Conservation (phyloP, 1,140 invertebrate species). For the Panagrolaimus sp. region DNA sequence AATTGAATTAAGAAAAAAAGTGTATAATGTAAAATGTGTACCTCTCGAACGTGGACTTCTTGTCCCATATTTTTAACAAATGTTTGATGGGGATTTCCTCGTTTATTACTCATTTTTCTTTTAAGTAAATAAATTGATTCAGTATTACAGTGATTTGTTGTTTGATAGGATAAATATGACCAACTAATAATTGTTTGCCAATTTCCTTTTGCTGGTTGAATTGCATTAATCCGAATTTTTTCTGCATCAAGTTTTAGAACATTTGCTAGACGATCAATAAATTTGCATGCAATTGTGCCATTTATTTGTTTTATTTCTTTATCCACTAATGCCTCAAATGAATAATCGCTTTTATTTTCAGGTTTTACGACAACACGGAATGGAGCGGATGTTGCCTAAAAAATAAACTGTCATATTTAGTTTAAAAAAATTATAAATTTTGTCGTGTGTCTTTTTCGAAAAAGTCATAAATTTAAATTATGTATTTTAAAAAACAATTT, state of each 20-base stretch:
- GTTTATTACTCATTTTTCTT: background rate
- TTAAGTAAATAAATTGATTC: background rate
- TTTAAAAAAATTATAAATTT: too few relatives aligned
- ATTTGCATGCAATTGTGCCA: conserved; percentile 5
- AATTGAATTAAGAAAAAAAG: too few relatives aligned
- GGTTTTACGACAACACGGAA: background rate
- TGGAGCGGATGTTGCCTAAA: background rate
- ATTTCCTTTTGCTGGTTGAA: background rate
- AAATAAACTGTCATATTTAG: background rate
- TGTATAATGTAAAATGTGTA: background rate
- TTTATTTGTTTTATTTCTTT: background rate
- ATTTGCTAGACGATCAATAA: conserved; percentile 3
- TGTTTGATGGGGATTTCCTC: background rate
- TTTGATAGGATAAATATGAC: background rate
- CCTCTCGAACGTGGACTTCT: background rate
- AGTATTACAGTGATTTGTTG: background rate
- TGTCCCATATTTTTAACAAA: background rate
- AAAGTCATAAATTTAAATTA: too few relatives aligned
- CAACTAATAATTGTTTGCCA: background rate
- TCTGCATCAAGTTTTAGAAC: conserved; percentile 5
- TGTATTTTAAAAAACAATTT: too few relatives aligned
- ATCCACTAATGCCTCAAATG: background rate
- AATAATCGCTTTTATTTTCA: background rate
- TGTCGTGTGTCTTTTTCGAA: too few relatives aligned
- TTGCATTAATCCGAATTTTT: background rate